These are phyloP conservation scores for Anthopleura xanthogrammica DNA, from an alignment of 92 coral and sea anemone genomes.

Conservation along the genomic window DNA sequence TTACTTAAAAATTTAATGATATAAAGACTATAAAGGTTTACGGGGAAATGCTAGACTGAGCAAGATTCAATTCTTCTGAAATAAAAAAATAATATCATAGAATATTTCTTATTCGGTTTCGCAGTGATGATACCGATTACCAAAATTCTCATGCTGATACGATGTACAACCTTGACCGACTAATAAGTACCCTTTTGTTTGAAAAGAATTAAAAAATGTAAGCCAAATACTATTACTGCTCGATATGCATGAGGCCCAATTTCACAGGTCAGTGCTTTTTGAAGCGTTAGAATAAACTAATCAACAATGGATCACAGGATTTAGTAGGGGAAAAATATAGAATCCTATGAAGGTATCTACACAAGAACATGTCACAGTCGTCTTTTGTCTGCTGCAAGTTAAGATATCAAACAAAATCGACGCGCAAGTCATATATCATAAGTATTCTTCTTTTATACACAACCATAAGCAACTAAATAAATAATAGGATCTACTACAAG, in stretches of 20 bases:
- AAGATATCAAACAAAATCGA: background rate
- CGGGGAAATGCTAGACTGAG: too few species aligned
- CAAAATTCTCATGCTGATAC: background rate
- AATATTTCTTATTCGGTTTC: background rate
- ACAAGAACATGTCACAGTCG: background rate
- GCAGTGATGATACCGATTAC: background rate
- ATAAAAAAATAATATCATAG: background rate
- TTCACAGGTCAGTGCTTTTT: background rate
- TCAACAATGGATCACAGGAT: background rate
- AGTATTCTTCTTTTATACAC: background rate
- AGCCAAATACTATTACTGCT: background rate
- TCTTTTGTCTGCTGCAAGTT: background rate
- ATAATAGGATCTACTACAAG: slow-evolving; percentile 9
- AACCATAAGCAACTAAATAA: slow-evolving; percentile 28
- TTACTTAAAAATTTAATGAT: too few species aligned
- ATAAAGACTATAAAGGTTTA: too few species aligned
- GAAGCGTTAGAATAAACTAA: background rate
- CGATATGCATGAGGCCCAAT: background rate
- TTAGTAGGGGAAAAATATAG: background rate
- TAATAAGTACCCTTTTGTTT: background rate
- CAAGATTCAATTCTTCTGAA: too few species aligned
- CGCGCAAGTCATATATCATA: background rate
- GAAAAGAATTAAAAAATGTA: background rate
- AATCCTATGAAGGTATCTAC: background rate
- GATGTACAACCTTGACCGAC: background rate